These are phyloP conservation scores for Megamerina dolium DNA, from an alignment of 2,888 invertebrate species.

Conservation along the genomic window DNA sequence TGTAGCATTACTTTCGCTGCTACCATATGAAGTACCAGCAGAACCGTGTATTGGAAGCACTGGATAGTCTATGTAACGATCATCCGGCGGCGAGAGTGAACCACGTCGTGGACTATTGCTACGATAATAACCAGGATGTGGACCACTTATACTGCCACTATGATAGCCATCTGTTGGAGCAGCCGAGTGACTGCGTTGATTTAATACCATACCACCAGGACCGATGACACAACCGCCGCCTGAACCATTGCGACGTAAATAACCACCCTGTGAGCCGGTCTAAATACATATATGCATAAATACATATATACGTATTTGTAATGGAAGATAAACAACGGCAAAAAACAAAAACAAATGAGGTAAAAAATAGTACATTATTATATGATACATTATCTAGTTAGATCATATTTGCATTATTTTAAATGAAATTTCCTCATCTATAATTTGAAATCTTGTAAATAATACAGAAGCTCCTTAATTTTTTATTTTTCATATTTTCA, in stretches of 20 bases:
- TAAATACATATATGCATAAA: background rate
- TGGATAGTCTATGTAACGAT: slow-evolving; percentile 49
- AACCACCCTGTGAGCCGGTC: slow-evolving; percentile 28
- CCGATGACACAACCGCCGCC: slow-evolving; percentile 42
- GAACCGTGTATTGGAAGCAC: slow-evolving; percentile 47
- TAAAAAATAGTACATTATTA: too few species aligned
- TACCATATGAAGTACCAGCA: slow-evolving; percentile 14
- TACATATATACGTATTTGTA: background rate
- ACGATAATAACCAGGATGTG: slow-evolving; percentile 42
- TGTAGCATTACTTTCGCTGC: slow-evolving; percentile 3
- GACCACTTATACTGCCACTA: slow-evolving; percentile 22
- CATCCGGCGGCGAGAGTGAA: slow-evolving; percentile 50
- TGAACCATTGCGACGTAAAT: slow-evolving; percentile 50
- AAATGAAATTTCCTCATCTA: too few species aligned
- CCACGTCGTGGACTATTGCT: slow-evolving; percentile 72
- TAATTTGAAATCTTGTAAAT: too few species aligned
- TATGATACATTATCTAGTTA: too few species aligned
- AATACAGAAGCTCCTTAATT: too few species aligned
- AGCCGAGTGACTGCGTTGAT: slow-evolving; percentile 78
- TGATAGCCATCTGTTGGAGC: slow-evolving; percentile 58
- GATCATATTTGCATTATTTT: too few species aligned
- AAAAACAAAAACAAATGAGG: too few species aligned
- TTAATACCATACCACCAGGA: slow-evolving; percentile 47
- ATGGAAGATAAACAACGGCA: too few species aligned
- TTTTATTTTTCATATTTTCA: too few species aligned